Base-by-base conservation (phyloP, 64 coral and sea anemone genomes). In the Platygyra sinensis region DNA sequence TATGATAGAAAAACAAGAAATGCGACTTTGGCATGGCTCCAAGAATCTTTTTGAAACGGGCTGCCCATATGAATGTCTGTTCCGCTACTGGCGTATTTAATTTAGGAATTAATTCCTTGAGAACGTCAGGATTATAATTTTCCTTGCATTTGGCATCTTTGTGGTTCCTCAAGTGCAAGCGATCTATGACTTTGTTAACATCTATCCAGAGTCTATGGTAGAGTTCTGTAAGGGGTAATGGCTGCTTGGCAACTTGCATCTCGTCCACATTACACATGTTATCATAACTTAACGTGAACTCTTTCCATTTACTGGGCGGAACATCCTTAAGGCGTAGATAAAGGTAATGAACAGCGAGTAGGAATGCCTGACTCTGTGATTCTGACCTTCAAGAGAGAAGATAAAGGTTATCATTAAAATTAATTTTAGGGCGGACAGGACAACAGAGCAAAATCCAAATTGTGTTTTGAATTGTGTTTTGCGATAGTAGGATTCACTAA, bases 221-320 rank as follows among this genome's bases (percentile, higher is more conserved):
- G 57, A 60, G 88, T 57, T 39, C 11, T 33, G 49, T 55, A 20
- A 89, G 76, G 20, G 88, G 88, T 59, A 89, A 78, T 28, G 52
- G 28, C 33, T 89, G 78, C 75, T 60, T 78, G 8, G 88, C 52
- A 78, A 78, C 38, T 8, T 38, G 10, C 22, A 89, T 55, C 25
- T 61, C 25, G 52, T 87, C 64, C 27, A 89, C 54, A n/a, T 79
- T 75, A 33, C 88, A 89, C 88, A 89, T 89, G 39, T 80, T 89
- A 62, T 79, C 88, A 72, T 89, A 89, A 25, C 25, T 74, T 25
- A 89, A 63, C 11, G 78, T 27, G 27, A 76, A 78, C 5, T 62
- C 74, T 67, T 31, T 7, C 88, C 74, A 65, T 20, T 55, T 7
- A 6, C 65, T 28, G n/a, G 27, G 52, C 10, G 80, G 60, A 62